A percentile compares a stretch with the other conserved stretches of the same genome.
phyloP scores from a whole-genome alignment of 2,113 vertebrate genomes.

The Pterocles gutturalis region DNA sequence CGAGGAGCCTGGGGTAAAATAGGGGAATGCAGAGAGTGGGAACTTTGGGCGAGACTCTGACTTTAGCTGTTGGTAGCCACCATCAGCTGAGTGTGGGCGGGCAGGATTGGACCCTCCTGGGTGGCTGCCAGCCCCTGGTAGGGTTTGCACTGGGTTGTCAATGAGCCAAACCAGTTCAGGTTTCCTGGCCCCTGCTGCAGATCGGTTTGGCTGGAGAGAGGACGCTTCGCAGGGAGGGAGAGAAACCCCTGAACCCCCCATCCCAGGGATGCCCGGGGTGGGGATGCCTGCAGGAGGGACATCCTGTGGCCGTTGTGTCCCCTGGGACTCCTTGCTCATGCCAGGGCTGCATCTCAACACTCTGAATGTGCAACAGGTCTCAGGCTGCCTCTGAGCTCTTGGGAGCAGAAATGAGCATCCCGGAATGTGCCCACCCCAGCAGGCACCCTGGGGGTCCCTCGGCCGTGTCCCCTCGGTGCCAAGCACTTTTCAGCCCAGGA shows the following conservation, averaged over 20 bases:
- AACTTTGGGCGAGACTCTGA: background rate
- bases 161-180: background rate
- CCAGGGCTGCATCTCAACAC: background rate
- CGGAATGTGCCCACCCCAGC: rapidly evolving
- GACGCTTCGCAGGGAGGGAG: rapidly evolving
- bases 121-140: background rate
- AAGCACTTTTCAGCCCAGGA: background rate
- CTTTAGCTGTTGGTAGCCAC: background rate
- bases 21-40: rapidly evolving
- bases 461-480: rapidly evolving
- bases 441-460: rapidly evolving
- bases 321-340: rapidly evolving
- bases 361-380: background rate
- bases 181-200: background rate
- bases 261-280: rapidly evolving
- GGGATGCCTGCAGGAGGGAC: background rate
- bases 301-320: rapidly evolving
- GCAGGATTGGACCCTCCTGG: background rate
- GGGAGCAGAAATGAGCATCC: background rate
- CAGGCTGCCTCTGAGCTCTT: background rate
- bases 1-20: rapidly evolving
- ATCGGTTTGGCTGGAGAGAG: background rate
- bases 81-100: rapidly evolving
- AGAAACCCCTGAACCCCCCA: background rate
- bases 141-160: background rate